Evolutionary conservation across 2,113 vertebrate species (phyloP).

Genomic region (Ciconia maguari): DNA sequence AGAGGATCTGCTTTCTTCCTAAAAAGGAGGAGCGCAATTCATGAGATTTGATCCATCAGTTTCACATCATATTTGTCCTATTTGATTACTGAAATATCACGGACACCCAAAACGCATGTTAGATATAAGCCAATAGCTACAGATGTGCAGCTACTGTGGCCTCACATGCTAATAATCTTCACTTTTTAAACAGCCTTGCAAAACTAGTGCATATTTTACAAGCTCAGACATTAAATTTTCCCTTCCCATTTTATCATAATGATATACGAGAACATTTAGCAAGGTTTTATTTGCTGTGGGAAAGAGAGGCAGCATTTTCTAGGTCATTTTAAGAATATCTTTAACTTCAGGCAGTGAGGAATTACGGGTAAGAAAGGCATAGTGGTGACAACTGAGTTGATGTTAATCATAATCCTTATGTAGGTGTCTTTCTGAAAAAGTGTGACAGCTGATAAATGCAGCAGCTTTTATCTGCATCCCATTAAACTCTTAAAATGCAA

Average conservation of each 20-base stretch:
- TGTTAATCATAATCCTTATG: constrained; percentile 31
- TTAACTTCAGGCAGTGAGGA: constrained; percentile 37
- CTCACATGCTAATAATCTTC: not conserved
- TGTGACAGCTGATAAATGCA: constrained; percentile 26
- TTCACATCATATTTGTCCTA: fast-evolving
- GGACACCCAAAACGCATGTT: not conserved
- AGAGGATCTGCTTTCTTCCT: not conserved
- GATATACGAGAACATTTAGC: constrained; percentile 6
- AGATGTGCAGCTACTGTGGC: not conserved
- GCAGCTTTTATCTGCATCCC: constrained; percentile 10
- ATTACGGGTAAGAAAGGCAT: constrained; percentile 1
- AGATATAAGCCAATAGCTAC: not conserved
- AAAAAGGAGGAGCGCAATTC: not conserved
- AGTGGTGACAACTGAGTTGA: not conserved
- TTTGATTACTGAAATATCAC: not conserved
- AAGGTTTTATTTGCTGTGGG: constrained; percentile 35
- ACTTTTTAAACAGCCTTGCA: not conserved
- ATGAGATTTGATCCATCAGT: not conserved
- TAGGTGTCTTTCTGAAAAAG: constrained; percentile 9
- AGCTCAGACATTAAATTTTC: not conserved
- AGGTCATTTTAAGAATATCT: constrained; percentile 64
- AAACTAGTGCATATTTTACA: constrained; percentile 22
- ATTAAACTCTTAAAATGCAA: not conserved
- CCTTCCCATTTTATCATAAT: not conserved
- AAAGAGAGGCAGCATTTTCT: constrained; percentile 44